These are phyloP conservation scores for Hemicordylus capensis DNA, from an alignment of 2,113 vertebrate genomes.

Conservation along the genomic window DNA sequence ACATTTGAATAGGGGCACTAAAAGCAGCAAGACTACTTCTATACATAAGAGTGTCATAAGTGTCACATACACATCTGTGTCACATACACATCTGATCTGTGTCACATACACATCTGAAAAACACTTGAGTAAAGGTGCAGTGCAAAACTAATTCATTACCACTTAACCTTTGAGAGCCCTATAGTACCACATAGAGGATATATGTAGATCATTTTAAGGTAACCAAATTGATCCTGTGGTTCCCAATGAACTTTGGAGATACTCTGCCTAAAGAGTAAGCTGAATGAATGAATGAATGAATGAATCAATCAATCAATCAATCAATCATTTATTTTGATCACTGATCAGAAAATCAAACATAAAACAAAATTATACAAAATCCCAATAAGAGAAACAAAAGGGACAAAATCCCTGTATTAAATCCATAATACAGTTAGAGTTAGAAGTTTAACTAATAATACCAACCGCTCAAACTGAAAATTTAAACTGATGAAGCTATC, in stretches of 20 bases:
- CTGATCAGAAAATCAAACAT: no score
- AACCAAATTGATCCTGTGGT: not conserved
- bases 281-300: no score
- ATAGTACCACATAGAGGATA: not conserved
- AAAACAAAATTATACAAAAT: no score
- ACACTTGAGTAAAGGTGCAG: not conserved
- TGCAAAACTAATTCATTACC: not conserved
- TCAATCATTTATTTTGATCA: no score
- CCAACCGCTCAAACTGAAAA: no score
- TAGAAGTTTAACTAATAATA: no score
- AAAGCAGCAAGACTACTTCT: not conserved
- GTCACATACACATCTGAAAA: not conserved
- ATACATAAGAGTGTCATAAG: not conserved
- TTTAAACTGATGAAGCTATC: no score
- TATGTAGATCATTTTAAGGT: not conserved
- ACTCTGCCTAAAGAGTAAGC: not conserved
- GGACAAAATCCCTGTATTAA: no score
- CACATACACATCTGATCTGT: not conserved
- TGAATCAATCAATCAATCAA: no score
- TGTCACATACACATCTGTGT: not conserved
- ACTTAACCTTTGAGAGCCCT: not conserved
- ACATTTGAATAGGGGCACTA: not conserved
- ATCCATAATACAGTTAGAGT: no score
- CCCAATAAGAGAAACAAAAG: no score
- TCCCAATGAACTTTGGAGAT: not conserved